phyloP scores from a whole-genome alignment of 2,888 invertebrate species.

The Acrobasis suavella region DNA sequence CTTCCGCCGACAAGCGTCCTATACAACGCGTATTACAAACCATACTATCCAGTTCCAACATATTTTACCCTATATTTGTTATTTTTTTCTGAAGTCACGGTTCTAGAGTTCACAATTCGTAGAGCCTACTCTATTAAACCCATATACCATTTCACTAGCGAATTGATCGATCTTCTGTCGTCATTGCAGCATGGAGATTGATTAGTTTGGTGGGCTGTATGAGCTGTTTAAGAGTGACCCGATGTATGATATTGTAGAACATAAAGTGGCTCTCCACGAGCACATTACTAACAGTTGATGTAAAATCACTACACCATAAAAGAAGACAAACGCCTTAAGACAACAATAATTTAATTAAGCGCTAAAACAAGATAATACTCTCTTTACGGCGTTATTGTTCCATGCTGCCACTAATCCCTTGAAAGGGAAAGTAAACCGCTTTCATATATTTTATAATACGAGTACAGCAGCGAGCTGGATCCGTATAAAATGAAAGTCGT shows the following conservation, averaged over 20 bases:
- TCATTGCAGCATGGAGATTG: too few relatives aligned
- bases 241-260: too few relatives aligned
- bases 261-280: too few relatives aligned
- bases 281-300: not conserved
- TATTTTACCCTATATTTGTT: not conserved
- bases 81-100: not conserved
- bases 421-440: constrained; percentile 55
- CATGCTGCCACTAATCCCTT: constrained; percentile 48
- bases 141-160: too few relatives aligned
- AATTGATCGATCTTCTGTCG: too few relatives aligned
- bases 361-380: constrained; percentile 27
- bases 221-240: too few relatives aligned
- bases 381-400: constrained; percentile 36
- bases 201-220: too few relatives aligned
- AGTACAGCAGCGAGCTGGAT: constrained; percentile 58
- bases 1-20: constrained; percentile 68
- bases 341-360: constrained; percentile 26
- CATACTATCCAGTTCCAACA: constrained; percentile 46
- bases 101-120: not conserved
- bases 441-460: constrained; percentile 53
- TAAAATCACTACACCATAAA: constrained; percentile 1
- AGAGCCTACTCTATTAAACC: too few relatives aligned
- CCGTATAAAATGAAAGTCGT: constrained; percentile 76
- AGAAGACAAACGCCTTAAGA: constrained; percentile 7
- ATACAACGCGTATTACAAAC: constrained; percentile 44